Percentiles rank a stretch among this genome's conserved stretches.
These are phyloP conservation scores for Muschampia plurimacula DNA, from an alignment of 2,888 invertebrate genomes.

Conservation along the genomic window DNA sequence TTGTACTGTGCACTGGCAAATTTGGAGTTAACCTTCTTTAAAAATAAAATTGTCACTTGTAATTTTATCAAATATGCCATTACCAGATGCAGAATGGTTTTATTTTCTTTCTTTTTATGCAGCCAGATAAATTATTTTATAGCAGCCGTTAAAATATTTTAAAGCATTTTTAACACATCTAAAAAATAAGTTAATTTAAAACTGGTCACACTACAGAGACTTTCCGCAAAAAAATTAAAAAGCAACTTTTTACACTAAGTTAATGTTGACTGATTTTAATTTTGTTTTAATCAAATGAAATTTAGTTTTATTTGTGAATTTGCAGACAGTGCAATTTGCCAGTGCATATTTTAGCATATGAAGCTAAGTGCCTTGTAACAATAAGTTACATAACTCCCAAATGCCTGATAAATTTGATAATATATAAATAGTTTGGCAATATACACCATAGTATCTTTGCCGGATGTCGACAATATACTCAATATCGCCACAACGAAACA, in stretches of 20 bases:
- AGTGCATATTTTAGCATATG: conserved; percentile 16
- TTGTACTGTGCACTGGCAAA: neutral
- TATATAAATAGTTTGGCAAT: conserved; percentile 23
- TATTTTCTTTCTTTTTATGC: neutral
- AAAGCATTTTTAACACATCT: neutral
- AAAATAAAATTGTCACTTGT: neutral
- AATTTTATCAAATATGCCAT: neutral
- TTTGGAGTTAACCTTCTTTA: neutral
- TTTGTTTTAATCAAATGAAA: neutral
- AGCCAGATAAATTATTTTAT: too few species aligned
- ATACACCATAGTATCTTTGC: conserved; percentile 9
- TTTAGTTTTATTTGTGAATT: conserved; percentile 4
- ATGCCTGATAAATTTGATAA: conserved; percentile 14
- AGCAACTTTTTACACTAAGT: neutral
- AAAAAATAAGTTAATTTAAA: neutral
- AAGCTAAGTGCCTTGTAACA: conserved; percentile 35
- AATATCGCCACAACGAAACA: conserved; percentile 36
- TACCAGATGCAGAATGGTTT: neutral
- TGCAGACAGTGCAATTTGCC: conserved; percentile 6
- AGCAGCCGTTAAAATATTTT: neutral
- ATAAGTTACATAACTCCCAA: conserved; percentile 28
- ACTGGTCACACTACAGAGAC: neutral
- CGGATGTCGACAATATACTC: conserved; percentile 29
- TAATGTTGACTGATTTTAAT: neutral
- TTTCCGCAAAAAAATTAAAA: neutral